Evolutionary conservation across 2,888 invertebrate genomes (phyloP), one percentile per base, ranked within the genome.

Genomic region (Folsomia manolachei): DNA sequence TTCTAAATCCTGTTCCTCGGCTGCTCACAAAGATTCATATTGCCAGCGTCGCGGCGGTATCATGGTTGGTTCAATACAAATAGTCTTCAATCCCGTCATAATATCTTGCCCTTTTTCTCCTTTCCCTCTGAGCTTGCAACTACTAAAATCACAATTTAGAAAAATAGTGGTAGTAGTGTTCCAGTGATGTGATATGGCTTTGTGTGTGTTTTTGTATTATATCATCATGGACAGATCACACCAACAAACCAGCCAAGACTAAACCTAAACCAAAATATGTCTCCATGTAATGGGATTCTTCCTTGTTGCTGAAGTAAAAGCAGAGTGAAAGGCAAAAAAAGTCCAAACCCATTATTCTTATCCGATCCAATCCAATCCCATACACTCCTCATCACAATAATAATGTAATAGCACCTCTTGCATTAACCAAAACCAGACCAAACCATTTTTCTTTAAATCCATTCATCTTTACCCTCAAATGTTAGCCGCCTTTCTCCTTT

Each of bases 1-100:
- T 72, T 71, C 74, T 78, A 80, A 80, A 78, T 77, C 78, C 78
- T 69, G 72, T 65, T 70, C 73, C 39, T 14, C 7, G 39, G 39
- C 4, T 39, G 39, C 39, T 39, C 56, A 56, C 56, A 14, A 7
- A 51, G 9, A 51, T 51, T n/a, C n/a, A n/a, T n/a, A n/a, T n/a
- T n/a, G n/a, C n/a, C n/a, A n/a, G n/a, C n/a, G n/a, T n/a, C n/a
- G n/a, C n/a, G n/a, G n/a, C n/a, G n/a, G n/a, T n/a, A n/a, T n/a
- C n/a, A n/a, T n/a, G n/a, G n/a, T n/a, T n/a, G n/a, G n/a, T n/a
- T 39, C 39, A 4, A 39, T 39, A 39, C 39, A 39, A 4, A 14
- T 39, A 39, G 4, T 39, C 14, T 9, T 39, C 4, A 9, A 14
- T 4, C 39, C 14, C 39, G 14, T 39, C 7, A 14, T 39, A 39